Evolutionary conservation across 2,113 vertebrate species (phyloP), one percentile per base, ranked within the genome.

Genomic region (Ammodytes dubius): DNA sequence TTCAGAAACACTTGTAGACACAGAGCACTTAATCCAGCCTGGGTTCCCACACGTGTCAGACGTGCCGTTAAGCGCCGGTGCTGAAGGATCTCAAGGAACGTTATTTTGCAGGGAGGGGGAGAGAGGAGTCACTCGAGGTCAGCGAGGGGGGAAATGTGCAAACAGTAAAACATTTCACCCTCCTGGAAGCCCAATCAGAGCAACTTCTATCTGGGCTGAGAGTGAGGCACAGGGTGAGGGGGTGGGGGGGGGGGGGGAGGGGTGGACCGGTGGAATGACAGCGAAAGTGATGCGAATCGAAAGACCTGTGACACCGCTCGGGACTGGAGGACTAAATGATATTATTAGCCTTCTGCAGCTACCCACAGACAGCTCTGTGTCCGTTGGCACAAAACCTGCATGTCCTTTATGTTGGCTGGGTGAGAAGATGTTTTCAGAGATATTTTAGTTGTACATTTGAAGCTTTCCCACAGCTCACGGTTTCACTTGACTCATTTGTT

Each of bases 1-100:
- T 79, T 81, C 63, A 83, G 76, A 79, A 77, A 68, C 69, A 72
- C 80, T 84, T 84, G 74, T 89, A 81, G 79, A 91, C 85, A 81
- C 75, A 72, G 60, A 82, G 80, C 39, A 79, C 76, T 88, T 90
- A 74, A 89, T 88, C 74, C 83, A 63, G 54, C 79, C 61, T 81
- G 15, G 50, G 63, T 82, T 87, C 84, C 70, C 83, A 87, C 73
- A 87, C 87, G 87, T 91, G 88, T 89, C 88, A 89, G 86, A 89
- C 74, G 82, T 77, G 87, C 81, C 19, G 70, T 78, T 66, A 81
- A 86, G 79, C 83, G 42, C 89, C 77, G 85, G 91, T 86, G 89
- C 91, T 83, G 70, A 88, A 94, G 91, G 92, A 93, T 90, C 91
- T 88, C 89, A 92, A 93, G 90, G 88, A 86, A 85, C 83, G 45